These are phyloP conservation scores for Eonycteris spelaea DNA, from an alignment of 2,113 vertebrate species.

Conservation along the genomic window DNA sequence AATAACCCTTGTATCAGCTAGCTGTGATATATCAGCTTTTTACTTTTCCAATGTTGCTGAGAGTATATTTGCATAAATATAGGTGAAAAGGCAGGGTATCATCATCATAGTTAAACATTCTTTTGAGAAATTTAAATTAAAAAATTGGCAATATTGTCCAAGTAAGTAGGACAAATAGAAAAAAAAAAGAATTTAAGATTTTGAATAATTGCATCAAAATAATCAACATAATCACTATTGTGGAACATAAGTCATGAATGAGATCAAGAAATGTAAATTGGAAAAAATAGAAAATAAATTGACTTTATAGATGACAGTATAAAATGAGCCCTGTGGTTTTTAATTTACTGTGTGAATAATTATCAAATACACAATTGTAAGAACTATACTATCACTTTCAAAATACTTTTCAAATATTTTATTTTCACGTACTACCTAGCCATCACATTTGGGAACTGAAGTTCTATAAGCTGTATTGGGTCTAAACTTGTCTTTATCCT, in stretches of 20 bases:
- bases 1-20: not conserved
- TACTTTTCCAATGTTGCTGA: not conserved
- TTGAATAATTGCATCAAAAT: constrained; percentile 40
- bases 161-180: not conserved
- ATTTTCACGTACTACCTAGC: not conserved
- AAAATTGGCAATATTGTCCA: not conserved
- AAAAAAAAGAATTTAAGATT: constrained; percentile 16
- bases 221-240: constrained; percentile 3
- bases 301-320: not conserved
- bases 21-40: not conserved
- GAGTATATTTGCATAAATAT: not conserved
- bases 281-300: constrained; percentile 2
- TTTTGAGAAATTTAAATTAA: constrained; percentile 22
- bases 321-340: not conserved
- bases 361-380: not conserved
- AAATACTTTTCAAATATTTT: not conserved
- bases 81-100: not conserved
- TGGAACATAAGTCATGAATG: not conserved
- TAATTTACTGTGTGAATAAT: not conserved
- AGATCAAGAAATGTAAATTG: constrained; percentile 10
- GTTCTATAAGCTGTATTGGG: not conserved
- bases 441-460: not conserved
- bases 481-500: not conserved
- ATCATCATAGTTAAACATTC: not conserved
- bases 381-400: not conserved